Percentiles rank a stretch among this genome's conserved stretches.
These are phyloP conservation scores for Thaumetopoea pityocampa DNA, from an alignment of 1,140 invertebrate species.

Conservation along the genomic window DNA sequence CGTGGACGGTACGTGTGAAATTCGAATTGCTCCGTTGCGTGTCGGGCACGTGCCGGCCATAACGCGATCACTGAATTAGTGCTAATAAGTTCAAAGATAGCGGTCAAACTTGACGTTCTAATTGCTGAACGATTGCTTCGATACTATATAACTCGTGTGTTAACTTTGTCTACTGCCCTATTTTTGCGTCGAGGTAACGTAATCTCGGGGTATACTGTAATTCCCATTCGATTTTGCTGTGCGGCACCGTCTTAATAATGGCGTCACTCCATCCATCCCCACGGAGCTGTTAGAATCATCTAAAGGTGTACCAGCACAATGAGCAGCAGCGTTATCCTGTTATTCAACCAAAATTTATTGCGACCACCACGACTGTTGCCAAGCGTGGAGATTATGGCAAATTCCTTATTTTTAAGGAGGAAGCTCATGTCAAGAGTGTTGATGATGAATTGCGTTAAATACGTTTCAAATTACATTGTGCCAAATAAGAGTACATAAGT, in stretches of 20 bases:
- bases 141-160: conserved; percentile 4
- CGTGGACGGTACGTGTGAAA: conserved; percentile 31
- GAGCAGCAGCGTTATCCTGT: background rate
- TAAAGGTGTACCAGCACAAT: background rate
- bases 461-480: conserved; percentile 18
- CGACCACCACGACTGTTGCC: conserved; percentile 19
- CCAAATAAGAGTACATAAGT: conserved; percentile 21
- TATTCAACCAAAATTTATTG: conserved; percentile 2
- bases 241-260: too few species aligned
- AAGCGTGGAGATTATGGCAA: too few species aligned
- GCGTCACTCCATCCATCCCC: too few species aligned
- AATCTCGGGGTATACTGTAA: too few species aligned
- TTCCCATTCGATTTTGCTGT: too few species aligned
- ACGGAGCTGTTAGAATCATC: too few species aligned
- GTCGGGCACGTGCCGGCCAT: conserved; percentile 27
- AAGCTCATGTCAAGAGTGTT: too few species aligned
- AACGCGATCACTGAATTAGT: conserved; percentile 64
- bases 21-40: conserved; percentile 51
- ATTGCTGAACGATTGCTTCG: conserved; percentile 13
- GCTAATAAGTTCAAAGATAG: conserved; percentile 38
- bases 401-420: too few species aligned
- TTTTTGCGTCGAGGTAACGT: too few species aligned
- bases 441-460: too few species aligned
- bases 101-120: conserved; percentile 26
- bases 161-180: conserved; percentile 4